Conservation (phyloP, 1,140 invertebrate species). For the Macrosteles quadrilineatus region DNA sequence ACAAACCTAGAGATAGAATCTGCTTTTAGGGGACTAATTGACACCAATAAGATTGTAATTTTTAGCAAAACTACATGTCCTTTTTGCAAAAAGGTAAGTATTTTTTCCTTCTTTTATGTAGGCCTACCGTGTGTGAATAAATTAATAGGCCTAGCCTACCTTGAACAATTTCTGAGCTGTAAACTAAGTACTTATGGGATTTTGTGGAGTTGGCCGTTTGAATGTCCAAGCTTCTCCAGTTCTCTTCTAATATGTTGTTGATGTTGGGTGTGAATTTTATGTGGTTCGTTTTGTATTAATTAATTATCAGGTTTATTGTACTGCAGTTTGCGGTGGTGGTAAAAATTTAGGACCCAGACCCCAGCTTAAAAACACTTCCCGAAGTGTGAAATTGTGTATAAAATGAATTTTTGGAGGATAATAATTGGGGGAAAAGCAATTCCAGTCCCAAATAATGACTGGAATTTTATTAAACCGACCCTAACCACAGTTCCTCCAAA, state of each 20-base stretch:
- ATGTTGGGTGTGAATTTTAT: too few relatives aligned
- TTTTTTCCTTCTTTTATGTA: background rate
- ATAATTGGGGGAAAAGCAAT: too few relatives aligned
- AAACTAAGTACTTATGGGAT: background rate
- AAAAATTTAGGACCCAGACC: too few relatives aligned
- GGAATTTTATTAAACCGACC: too few relatives aligned
- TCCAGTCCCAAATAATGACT: too few relatives aligned
- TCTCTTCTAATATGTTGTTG: too few relatives aligned
- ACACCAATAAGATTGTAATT: conserved; percentile 27
- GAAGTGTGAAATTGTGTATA: too few relatives aligned
- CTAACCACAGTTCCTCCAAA: too few relatives aligned
- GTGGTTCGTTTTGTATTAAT: background rate
- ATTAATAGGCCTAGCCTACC: background rate
- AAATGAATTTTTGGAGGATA: too few relatives aligned
- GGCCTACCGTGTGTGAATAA: background rate
- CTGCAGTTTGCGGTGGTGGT: background rate
- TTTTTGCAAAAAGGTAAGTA: conserved; percentile 35
- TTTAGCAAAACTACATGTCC: conserved; percentile 41
- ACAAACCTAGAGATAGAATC: background rate
- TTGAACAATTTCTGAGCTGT: background rate
- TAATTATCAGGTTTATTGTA: background rate
- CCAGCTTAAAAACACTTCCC: too few relatives aligned
- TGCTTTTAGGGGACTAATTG: conserved; percentile 16
- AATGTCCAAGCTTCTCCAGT: background rate
- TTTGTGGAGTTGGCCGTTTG: background rate